Evolutionary conservation across 1,140 invertebrate genomes (phyloP).

Genomic region (Monomorium pharaonis): DNA sequence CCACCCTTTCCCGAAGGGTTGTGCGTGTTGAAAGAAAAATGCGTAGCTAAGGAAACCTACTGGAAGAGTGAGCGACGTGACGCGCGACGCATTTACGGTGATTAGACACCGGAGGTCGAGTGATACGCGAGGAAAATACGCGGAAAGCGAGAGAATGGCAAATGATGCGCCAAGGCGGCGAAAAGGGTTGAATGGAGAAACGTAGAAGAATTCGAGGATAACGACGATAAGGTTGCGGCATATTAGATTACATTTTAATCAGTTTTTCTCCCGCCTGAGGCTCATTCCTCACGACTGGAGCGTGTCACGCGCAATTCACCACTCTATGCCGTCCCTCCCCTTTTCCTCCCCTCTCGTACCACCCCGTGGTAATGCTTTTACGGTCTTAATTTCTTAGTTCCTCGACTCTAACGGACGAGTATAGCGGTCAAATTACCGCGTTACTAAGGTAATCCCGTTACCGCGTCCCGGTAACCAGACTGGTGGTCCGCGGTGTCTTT

Average conservation of each 20-base stretch:
- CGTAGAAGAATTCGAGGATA: slow-evolving; percentile 53
- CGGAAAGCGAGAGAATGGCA: slow-evolving; percentile 36
- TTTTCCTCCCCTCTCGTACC: slow-evolving; percentile 18
- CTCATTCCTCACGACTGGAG: slow-evolving; percentile 43
- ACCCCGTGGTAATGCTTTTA: slow-evolving; percentile 73
- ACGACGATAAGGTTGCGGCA: slow-evolving; percentile 39
- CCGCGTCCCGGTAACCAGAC: slow-evolving; percentile 59
- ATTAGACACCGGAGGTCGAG: slow-evolving; percentile 11
- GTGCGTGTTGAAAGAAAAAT: slow-evolving; percentile 48
- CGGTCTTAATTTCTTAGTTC: slow-evolving; percentile 77
- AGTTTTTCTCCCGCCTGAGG: slow-evolving; percentile 44
- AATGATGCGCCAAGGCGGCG: slow-evolving; percentile 15
- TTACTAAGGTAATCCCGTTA: slow-evolving; percentile 71
- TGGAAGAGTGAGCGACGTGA: slow-evolving; percentile 5
- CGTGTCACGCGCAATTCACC: slow-evolving; percentile 49
- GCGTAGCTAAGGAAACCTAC: slow-evolving; percentile 17
- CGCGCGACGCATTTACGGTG: slow-evolving; percentile 32
- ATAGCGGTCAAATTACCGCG: slow-evolving; percentile 68
- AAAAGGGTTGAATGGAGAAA: slow-evolving; percentile 34
- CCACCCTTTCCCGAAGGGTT: slow-evolving; percentile 15
- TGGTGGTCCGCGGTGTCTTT: slow-evolving; percentile 52
- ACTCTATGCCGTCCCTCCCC: background rate
- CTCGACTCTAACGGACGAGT: slow-evolving; percentile 70
- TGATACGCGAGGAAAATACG: slow-evolving; percentile 45
- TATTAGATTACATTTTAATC: slow-evolving; percentile 78